Evolutionary conservation across 2,888 invertebrate species (phyloP), one percentile per base, ranked within the genome.

Genomic region (Amblyteles armatorius): DNA sequence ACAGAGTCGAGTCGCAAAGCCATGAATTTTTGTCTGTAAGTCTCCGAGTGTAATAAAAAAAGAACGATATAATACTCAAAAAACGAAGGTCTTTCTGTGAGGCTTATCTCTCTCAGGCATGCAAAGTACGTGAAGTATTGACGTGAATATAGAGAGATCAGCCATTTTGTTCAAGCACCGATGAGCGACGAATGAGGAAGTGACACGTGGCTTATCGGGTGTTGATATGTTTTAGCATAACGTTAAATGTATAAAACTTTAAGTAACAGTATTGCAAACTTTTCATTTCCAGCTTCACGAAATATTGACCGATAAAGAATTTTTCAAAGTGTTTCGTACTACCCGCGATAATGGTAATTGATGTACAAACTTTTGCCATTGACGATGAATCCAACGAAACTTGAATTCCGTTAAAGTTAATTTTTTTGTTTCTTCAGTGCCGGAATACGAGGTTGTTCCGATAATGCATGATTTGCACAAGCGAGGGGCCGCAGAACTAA

Each of bases 381-480:
- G 3, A 52, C 4, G 19, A 33, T 5, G 19, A n/a, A 72, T 13
- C 9, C 5, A 29, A 26, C 26, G 16, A 52, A 29, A 44, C 26
- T 22, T 48, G 11, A 40, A 40, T 13, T 33, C 3, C 13, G n/a
- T 67, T 3, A 11, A n/a, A 6, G 0, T 22, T 9, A 48, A 11
- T 72, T 55, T 55, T 55, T 19, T 55, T 13, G 1, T 9, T 40
- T 40, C 40, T 40, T 9, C 40, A 55, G 71, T 72, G 11, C 55
- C 71, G 11, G 36, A 72, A 22, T 72, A 72, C 1, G 55, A 72
- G 19, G 33, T 72, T 19, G 55, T 33, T 11, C 55, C 71, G 3
- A 52, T 72, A 72, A 33, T 19, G 33, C 71, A 72, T 19, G 29
- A 72, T 72, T 55, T 72, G 36, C 19, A 16, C 52, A 72, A 55